These are phyloP conservation scores for Staurois parvus DNA, from an alignment of 2,797 vertebrate species.

Conservation along the genomic window DNA sequence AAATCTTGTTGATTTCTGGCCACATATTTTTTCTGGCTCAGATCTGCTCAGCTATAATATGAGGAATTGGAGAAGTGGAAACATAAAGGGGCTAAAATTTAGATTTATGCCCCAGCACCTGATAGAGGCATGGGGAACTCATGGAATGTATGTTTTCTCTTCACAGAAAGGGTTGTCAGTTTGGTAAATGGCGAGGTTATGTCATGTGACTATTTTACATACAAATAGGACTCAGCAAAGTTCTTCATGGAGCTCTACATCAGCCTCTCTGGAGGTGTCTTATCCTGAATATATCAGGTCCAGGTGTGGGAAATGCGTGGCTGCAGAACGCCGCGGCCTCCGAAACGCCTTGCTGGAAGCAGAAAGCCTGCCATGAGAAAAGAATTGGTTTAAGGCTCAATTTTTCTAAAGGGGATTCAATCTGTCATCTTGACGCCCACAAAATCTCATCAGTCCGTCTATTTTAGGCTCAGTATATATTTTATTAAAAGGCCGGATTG, in stretches of 20 bases:
- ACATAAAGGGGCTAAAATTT: too few relatives aligned
- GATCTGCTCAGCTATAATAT: too few relatives aligned
- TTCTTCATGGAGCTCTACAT: background rate
- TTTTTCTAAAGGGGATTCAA: constrained; percentile 72
- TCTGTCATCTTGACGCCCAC: constrained; percentile 61
- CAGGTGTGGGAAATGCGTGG: background rate
- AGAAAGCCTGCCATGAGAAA: constrained; percentile 66
- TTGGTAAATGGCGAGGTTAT: background rate
- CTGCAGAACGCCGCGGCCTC: constrained; percentile 52
- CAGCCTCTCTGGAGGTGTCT: constrained; percentile 60
- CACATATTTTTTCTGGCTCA: too few relatives aligned
- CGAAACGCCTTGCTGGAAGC: constrained; percentile 64
- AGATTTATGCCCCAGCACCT: too few relatives aligned
- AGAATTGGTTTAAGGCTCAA: constrained; percentile 66
- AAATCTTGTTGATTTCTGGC: too few relatives aligned
- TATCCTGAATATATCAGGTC: constrained; percentile 31
- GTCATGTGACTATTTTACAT: background rate
- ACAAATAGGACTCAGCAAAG: too few relatives aligned
- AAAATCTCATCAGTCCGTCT: constrained; percentile 69
- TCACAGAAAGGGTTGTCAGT: too few relatives aligned
- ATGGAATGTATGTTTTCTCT: too few relatives aligned
- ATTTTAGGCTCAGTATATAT: constrained; percentile 61
- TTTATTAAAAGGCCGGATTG: constrained; percentile 64
- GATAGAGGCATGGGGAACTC: too few relatives aligned
- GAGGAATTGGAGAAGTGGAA: too few relatives aligned